Conservation (phyloP, 2,797 vertebrate genomes). For the Smutsia gigantea region DNA sequence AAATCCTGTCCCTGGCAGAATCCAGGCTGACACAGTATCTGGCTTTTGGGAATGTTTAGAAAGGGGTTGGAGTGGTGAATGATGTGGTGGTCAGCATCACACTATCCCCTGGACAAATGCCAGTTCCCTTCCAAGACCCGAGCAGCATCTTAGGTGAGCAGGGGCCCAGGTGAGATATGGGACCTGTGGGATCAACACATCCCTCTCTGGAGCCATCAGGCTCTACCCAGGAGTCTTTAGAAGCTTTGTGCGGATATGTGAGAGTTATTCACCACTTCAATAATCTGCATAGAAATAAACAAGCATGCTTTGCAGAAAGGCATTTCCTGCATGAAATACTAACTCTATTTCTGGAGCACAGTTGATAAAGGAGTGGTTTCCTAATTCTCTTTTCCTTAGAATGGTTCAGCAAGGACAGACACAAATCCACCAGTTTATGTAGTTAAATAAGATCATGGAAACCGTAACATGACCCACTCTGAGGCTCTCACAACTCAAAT, state of each 20-base stretch:
- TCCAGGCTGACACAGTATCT: background rate
- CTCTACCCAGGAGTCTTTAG: accelerated
- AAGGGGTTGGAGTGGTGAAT: background rate
- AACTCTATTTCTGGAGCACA: accelerated
- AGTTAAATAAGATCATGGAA: background rate
- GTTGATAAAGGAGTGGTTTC: background rate
- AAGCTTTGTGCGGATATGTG: background rate
- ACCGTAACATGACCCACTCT: background rate
- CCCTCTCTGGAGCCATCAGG: background rate
- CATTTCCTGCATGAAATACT: background rate
- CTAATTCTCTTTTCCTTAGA: background rate
- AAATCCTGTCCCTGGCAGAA: background rate
- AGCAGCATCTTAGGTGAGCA: background rate
- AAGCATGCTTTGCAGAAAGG: background rate
- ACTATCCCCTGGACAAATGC: no score
- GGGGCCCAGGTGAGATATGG: background rate
- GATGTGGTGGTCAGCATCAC: background rate
- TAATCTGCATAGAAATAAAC: background rate
- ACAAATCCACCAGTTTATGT: background rate
- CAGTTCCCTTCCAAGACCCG: background rate
- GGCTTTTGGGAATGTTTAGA: background rate
- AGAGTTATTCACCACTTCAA: background rate
- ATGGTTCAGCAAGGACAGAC: background rate
- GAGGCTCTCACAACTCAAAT: background rate
- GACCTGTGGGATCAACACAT: background rate